Base-by-base conservation (phyloP, 2,113 vertebrate species). In the Anser brachyrhynchus region DNA sequence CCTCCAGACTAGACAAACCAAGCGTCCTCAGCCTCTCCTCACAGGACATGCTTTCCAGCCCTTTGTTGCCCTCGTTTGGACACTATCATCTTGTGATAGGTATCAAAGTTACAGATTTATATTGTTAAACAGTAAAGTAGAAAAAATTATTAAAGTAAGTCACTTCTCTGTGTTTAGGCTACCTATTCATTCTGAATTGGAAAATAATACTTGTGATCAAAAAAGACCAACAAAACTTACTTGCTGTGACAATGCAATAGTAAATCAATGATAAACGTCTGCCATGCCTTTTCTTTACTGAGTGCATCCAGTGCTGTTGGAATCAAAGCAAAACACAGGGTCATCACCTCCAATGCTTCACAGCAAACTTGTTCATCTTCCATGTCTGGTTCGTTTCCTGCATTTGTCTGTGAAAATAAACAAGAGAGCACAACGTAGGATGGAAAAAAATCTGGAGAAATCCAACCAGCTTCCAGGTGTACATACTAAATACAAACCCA, bases 361-460 rank as follows among this genome's bases (percentile, higher is more conserved):
- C 99, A 99, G 98, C 99, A 99, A 95, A 99, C 99, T 95, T 99
- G 99, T 95, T 99, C 99, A 89, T 99, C 99, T 97, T 99, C 99
- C 73, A 98, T 97, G 94, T 99, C 99, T 39, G 98, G 99, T 90
- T 99, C 99, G 96, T 98, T 99, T 59, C 99, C 99, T 89, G 99
- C 99, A 97, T 99, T 99, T 29, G 99, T 99, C 99, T 99, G 95
- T 75, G 94, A 93, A 97, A 97, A 96, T 71, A 90, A 84, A 95
- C 66, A 80, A 85, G 83, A 84, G 72, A 84, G 75, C 31, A 78
- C 49, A 44, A 89, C 80, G 49, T 70, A 66, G 26, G 74, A 95
- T 8, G 54, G 54, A 81, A 69, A 95, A 73, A 94, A 80, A 83
- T 84, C 41, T 22, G 3, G 4, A 77, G 64, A 81, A 91, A 84